Evolutionary conservation across 2,797 vertebrate genomes (phyloP), one percentile per base, ranked within the genome.

Genomic region (Pogoniulus pusillus): DNA sequence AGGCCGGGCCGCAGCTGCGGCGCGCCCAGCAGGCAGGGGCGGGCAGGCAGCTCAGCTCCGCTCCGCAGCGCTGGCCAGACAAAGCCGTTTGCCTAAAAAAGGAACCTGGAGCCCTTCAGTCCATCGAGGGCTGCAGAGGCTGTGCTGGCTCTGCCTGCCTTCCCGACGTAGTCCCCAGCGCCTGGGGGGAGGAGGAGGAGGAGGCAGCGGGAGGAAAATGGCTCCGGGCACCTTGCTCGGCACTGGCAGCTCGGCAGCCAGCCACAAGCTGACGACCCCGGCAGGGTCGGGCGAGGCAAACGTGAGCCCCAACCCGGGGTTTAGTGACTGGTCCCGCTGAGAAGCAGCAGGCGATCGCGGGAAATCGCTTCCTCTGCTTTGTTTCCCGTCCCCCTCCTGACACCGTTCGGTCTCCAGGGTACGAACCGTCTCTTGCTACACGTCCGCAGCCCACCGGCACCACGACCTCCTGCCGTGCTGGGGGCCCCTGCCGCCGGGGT

Each of bases 81-180:
- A 82, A 91, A 80, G 69, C 2, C 3, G 62, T 94, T 94, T 95
- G 88, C 96, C 91, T 93, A 94, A 93, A 95, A 95, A 95, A 95
- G 95, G 93, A 89, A 77, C 87, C 91, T 18, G 51, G 24, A 91
- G 51, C 73, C 19, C 19, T 82, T 55, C 66, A 37, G 80, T 11
- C 73, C 2, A 0, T 8, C 5, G 2, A 63, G 60, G 16, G 26
- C 15, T 23, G 22, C 70, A 53, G 55, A 35, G 79, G 64, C 85
- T 0, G 34, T 24, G 62, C 77, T 3, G 35, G 73, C 59, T 75
- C 70, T 9, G 55, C 16, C 82, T 74, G 69, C 58, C 12, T 51
- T 84, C 35, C 2, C 2, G 0, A 45, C 4, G 17, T 76, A 19
- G 55, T 63, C 60, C 27, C 60, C 0, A 1, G 47, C 2, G 16